A percentile compares a stretch with the other conserved stretches of the same genome.
Conservation (phyloP, 2,113 vertebrate species). For the Amphilophus citrinellus region DNA sequence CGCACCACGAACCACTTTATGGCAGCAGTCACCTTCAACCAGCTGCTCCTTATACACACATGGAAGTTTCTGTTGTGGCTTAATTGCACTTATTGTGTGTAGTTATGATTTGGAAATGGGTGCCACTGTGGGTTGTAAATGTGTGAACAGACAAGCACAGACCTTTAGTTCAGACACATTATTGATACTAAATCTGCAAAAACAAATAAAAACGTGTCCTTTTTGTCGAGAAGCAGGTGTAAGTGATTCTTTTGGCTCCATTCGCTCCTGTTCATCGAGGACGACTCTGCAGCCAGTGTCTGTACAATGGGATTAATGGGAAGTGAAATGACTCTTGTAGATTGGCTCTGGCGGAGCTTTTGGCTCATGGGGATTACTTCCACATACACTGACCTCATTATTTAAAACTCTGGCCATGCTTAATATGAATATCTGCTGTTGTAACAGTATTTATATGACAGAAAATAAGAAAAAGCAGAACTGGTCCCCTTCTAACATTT, state of each 20-base stretch:
- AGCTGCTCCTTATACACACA: neutral
- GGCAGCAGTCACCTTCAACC: conserved; percentile 11
- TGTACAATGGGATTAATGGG: neutral
- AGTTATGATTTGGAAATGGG: accelerated
- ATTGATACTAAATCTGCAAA: neutral
- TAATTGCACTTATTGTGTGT: neutral
- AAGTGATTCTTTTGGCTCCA: neutral
- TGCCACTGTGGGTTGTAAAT: too few relatives aligned
- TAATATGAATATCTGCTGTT: neutral
- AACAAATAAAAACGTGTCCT: neutral
- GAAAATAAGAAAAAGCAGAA: neutral
- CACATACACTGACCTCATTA: conserved; percentile 16
- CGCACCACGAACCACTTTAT: neutral
- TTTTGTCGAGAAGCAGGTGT: neutral
- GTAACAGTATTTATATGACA: neutral
- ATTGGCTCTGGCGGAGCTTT: neutral
- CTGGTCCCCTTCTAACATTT: neutral
- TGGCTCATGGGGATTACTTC: conserved; percentile 3
- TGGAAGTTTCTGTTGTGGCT: neutral
- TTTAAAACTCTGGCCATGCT: neutral
- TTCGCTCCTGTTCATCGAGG: neutral
- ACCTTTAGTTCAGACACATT: neutral
- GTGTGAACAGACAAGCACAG: too few relatives aligned
- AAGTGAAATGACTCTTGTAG: neutral
- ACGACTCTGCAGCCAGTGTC: neutral